phyloP scores from a whole-genome alignment of 1,140 invertebrate genomes.

The Oryctes rhinoceros region DNA sequence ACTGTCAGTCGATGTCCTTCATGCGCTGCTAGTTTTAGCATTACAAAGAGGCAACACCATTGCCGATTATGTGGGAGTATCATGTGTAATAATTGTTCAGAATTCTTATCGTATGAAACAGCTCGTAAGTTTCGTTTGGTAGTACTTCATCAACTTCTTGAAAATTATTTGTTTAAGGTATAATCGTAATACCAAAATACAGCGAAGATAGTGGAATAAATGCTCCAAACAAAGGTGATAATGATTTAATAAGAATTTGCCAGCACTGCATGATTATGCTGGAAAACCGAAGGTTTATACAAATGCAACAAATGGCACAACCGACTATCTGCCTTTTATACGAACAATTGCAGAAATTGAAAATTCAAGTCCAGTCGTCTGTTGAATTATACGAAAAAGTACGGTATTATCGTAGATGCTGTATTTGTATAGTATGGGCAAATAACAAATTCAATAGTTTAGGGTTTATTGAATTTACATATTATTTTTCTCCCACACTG shows the following conservation, averaged over 20 bases:
- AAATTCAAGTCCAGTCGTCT: slow-evolving; percentile 79
- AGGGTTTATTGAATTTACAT: no score
- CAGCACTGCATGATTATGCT: slow-evolving; percentile 84
- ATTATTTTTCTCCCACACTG: no score
- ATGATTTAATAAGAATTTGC: slow-evolving; percentile 80
- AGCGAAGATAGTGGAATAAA: slow-evolving; percentile 46
- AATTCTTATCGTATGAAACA: slow-evolving; percentile 83
- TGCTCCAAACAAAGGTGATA: slow-evolving; percentile 49
- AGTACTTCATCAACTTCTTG: neutral
- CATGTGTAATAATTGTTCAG: slow-evolving; percentile 93
- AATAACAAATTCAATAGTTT: no score
- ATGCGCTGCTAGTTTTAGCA: slow-evolving; percentile 88
- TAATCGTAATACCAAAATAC: slow-evolving; percentile 54
- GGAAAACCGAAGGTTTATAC: slow-evolving; percentile 80
- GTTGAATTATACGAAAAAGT: slow-evolving; percentile 88
- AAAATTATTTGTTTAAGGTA: slow-evolving; percentile 46
- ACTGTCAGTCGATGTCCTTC: slow-evolving; percentile 90
- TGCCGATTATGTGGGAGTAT: slow-evolving; percentile 95
- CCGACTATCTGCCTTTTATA: slow-evolving; percentile 85
- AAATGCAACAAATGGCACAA: slow-evolving; percentile 80
- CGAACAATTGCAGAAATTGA: slow-evolving; percentile 78
- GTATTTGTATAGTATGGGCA: neutral
- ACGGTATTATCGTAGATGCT: slow-evolving; percentile 57
- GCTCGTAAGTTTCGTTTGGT: slow-evolving; percentile 73
- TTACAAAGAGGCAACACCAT: slow-evolving; percentile 92